Percentiles rank a stretch among this genome's conserved stretches.
These are phyloP conservation scores for Paguma larvata DNA, from an alignment of 2,797 vertebrate species.

Conservation along the genomic window DNA sequence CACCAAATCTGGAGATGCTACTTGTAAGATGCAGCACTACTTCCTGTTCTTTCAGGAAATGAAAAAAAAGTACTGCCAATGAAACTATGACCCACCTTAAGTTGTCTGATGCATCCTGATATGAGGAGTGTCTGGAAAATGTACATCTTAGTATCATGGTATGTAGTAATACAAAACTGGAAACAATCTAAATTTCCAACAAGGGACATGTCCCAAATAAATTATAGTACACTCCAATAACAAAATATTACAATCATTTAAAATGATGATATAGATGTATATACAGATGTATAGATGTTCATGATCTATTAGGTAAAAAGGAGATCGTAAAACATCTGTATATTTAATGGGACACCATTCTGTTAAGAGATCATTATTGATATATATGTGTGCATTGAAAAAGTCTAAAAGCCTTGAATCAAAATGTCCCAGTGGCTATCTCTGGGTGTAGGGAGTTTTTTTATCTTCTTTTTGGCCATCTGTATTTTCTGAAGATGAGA, in stretches of 20 bases:
- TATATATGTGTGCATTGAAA: background rate
- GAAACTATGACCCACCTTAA: background rate
- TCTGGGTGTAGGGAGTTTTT: background rate
- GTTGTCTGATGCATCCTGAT: background rate
- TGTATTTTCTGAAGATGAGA: constrained; percentile 26
- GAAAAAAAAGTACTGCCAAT: background rate
- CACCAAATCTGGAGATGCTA: background rate
- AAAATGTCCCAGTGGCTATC: background rate
- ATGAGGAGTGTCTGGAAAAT: constrained; percentile 24
- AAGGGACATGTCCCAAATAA: constrained; percentile 30
- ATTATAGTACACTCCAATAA: background rate
- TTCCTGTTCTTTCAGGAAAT: background rate
- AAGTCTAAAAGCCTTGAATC: background rate
- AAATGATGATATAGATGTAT: background rate
- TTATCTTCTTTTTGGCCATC: background rate
- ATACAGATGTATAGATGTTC: background rate
- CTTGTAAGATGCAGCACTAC: background rate
- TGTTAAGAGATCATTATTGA: constrained; percentile 14
- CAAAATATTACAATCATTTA: background rate
- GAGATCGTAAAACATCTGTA: background rate
- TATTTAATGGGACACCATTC: background rate
- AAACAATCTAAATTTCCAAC: constrained; percentile 47
- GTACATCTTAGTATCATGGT: background rate
- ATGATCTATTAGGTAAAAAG: background rate
- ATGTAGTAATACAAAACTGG: background rate